Conservation (phyloP, 2,113 vertebrate genomes). For the Tautogolabrus adspersus region DNA sequence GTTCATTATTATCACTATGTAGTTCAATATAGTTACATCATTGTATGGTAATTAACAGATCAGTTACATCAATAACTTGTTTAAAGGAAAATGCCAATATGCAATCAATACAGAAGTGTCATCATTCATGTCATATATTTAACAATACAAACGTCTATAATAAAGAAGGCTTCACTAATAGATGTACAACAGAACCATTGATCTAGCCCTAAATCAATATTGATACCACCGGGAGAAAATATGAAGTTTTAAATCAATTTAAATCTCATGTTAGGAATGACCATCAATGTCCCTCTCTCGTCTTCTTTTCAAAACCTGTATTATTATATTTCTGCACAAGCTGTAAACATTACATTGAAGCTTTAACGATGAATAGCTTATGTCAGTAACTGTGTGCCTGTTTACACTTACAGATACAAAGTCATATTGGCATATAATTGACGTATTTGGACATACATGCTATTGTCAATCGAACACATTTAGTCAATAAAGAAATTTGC, state of each 20-base stretch:
- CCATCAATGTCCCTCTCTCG: not conserved
- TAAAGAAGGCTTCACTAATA: not conserved
- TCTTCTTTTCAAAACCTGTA: not conserved
- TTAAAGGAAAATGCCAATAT: not conserved
- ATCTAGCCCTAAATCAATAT: slow-evolving; percentile 24
- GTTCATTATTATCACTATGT: not conserved
- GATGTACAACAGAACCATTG: slow-evolving; percentile 15
- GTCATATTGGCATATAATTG: not conserved
- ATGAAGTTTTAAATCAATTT: slow-evolving; percentile 12
- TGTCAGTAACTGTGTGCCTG: not conserved
- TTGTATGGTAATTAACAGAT: no score
- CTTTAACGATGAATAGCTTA: not conserved
- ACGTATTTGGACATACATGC: not conserved
- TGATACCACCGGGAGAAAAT: not conserved
- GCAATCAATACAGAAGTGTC: not conserved
- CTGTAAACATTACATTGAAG: not conserved
- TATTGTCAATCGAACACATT: not conserved
- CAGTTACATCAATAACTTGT: no score
- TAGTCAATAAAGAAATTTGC: no score
- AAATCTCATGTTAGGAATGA: slow-evolving; percentile 16
- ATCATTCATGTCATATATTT: not conserved
- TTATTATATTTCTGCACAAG: not conserved
- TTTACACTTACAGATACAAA: not conserved
- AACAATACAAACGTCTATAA: not conserved
- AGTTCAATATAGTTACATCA: no score